These are phyloP conservation scores for Ia io DNA, from an alignment of 2,113 vertebrate species.

Conservation along the genomic window DNA sequence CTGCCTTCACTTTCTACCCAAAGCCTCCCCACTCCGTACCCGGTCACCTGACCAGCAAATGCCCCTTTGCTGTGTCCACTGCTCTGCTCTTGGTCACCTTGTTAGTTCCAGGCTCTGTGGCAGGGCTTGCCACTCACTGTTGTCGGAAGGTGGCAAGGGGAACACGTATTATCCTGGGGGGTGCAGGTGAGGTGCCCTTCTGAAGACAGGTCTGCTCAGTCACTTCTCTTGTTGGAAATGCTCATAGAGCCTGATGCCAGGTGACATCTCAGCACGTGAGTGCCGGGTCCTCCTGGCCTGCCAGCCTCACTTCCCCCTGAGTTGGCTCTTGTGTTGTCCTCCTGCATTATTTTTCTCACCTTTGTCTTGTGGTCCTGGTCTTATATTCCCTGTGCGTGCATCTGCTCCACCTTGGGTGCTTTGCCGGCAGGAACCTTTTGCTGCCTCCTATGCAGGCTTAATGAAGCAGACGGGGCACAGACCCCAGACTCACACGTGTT, in stretches of 20 bases:
- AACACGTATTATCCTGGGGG: not conserved
- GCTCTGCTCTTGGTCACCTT: not conserved
- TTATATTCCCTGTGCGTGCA: not conserved
- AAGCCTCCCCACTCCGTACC: not conserved
- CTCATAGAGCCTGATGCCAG: not conserved
- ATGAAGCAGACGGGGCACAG: not conserved
- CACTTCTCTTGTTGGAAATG: not conserved
- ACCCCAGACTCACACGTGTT: not conserved
- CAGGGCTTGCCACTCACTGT: not conserved
- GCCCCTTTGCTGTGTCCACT: not conserved
- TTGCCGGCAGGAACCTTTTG: not conserved
- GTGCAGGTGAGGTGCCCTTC: not conserved
- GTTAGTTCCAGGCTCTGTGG: not conserved
- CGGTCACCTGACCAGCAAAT: not conserved
- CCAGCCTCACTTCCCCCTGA: not conserved
- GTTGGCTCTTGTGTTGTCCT: not conserved
- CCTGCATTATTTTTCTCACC: not conserved
- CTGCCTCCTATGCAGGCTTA: not conserved
- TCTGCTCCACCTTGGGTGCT: not conserved
- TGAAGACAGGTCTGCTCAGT: not conserved
- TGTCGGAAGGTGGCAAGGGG: not conserved
- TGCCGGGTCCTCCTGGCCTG: not conserved
- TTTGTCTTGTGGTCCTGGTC: not conserved
- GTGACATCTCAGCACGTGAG: not conserved
- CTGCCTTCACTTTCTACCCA: not conserved